These are phyloP conservation scores for Nebria brevicollis DNA, from an alignment of 2,888 invertebrate genomes.

Conservation along the genomic window DNA sequence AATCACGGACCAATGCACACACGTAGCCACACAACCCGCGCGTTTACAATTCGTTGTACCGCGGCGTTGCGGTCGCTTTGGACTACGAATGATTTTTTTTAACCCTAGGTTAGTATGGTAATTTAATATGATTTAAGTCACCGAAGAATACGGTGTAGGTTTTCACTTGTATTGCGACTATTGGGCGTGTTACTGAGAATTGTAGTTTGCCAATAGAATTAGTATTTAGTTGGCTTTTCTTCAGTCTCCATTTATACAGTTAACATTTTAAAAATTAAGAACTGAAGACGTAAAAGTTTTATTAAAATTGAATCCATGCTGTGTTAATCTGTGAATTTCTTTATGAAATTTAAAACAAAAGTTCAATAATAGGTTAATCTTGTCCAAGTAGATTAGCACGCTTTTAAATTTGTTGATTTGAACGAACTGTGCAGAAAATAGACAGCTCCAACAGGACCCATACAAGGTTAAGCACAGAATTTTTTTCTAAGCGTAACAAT, in stretches of 20 bases:
- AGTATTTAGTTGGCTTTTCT: neutral
- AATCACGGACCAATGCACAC: slow-evolving; percentile 20
- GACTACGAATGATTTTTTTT: slow-evolving; percentile 7
- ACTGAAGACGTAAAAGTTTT: no score
- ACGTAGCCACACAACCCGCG: neutral
- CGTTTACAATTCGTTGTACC: neutral
- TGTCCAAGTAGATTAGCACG: no score
- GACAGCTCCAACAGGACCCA: neutral
- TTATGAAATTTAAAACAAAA: no score
- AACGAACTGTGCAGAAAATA: neutral
- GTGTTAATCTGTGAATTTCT: no score
- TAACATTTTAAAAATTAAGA: neutral
- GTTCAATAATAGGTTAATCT: no score
- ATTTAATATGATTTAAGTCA: slow-evolving; percentile 24
- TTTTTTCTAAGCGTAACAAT: neutral
- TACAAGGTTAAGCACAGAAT: neutral
- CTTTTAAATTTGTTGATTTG: no score
- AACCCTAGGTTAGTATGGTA: slow-evolving; percentile 13
- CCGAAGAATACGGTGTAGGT: slow-evolving; percentile 21
- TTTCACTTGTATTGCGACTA: neutral
- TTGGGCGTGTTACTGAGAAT: slow-evolving; percentile 15
- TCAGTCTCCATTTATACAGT: neutral
- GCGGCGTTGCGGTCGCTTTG: slow-evolving; percentile 20
- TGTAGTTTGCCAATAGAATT: neutral
- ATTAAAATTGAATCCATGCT: no score